phyloP scores from a whole-genome alignment of 2,797 vertebrate species.

The Thalassophryne amazonica region DNA sequence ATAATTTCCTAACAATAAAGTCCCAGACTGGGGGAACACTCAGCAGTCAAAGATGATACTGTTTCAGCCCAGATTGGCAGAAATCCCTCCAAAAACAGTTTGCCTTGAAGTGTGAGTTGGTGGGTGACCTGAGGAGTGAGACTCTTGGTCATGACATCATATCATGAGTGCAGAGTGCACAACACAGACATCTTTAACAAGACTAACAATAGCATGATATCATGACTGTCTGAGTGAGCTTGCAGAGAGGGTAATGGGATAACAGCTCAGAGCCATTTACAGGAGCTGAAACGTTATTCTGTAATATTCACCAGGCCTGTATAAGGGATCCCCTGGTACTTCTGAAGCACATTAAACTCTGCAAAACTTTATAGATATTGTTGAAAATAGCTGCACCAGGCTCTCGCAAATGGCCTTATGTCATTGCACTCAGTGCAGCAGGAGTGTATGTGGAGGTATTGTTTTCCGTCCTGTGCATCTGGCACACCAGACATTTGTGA shows the following conservation, averaged over 20 bases:
- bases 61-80: slow-evolving; percentile 3
- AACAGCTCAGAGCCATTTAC: slow-evolving; percentile 49
- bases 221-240: slow-evolving; percentile 57
- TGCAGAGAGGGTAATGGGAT: slow-evolving; percentile 53
- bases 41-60: neutral
- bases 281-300: slow-evolving; percentile 46
- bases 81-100: slow-evolving; percentile 18
- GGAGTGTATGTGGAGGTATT: no score
- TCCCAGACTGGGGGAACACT: neutral
- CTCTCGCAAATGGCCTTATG: no score
- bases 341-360: neutral
- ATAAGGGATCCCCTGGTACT: slow-evolving; percentile 8
- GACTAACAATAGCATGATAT: slow-evolving; percentile 61
- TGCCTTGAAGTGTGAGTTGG: slow-evolving; percentile 27
- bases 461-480: no score
- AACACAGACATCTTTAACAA: slow-evolving; percentile 53
- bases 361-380: neutral
- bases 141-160: slow-evolving; percentile 48
- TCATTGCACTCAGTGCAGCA: no score
- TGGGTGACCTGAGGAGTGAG: slow-evolving; percentile 19
- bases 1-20: slow-evolving; percentile 39
- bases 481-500: no score
- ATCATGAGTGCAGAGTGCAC: slow-evolving; percentile 15
- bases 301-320: slow-evolving; percentile 17
- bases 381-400: no score